Base-by-base conservation (phyloP, 2,113 vertebrate genomes). In the Camelus dromedarius region DNA sequence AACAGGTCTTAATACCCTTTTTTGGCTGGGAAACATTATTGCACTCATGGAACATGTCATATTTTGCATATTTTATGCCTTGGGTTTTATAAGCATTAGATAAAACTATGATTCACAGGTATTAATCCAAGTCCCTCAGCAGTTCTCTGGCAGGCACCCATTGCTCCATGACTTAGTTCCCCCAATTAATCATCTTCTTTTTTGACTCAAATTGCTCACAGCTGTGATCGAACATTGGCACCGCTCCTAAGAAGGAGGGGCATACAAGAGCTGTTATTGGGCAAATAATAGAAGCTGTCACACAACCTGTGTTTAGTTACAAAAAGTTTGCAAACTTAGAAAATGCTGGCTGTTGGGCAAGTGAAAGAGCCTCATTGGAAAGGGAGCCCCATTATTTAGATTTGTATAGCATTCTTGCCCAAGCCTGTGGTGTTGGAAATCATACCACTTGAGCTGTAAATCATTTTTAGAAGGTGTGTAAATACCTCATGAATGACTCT, bases 141-240 rank as follows among this genome's bases (percentile, higher is more conserved):
- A 89, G 12, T 96, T 92, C 19, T 72, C n/a, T 91, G 88, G 81
- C 85, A 96, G 15, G 5, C 58, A 86, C 46, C 82, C 90, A 76
- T 1, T 77, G 76, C 8, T 95, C 81, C 26, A 60, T 96, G 91
- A 97, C 94, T 97, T 82, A 18, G 18, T 89, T 95, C 26, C 62
- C 56, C 91, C n/a, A 93, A 89, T 96, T 96, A 95, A 97, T 97
- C 76, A 95, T 96, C 94, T 81, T 93, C 60, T 69, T 95, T 96
- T 97, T 96, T 81, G 35, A 96, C 77, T 94, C 91, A 93, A 76
- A 96, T 95, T 96, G 88, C 77, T 96, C 91, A 94, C 97, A 97
- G 97, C 97, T 97, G 84, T 97, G 84, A 97, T 95, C 77, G 93
- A 83, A 85, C 20, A 50, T 85, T 98, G 96, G 96, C 97, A 62